Evolutionary conservation across 2,797 vertebrate species (phyloP), one percentile per base, ranked within the genome.

Genomic region (Tapirus indicus): DNA sequence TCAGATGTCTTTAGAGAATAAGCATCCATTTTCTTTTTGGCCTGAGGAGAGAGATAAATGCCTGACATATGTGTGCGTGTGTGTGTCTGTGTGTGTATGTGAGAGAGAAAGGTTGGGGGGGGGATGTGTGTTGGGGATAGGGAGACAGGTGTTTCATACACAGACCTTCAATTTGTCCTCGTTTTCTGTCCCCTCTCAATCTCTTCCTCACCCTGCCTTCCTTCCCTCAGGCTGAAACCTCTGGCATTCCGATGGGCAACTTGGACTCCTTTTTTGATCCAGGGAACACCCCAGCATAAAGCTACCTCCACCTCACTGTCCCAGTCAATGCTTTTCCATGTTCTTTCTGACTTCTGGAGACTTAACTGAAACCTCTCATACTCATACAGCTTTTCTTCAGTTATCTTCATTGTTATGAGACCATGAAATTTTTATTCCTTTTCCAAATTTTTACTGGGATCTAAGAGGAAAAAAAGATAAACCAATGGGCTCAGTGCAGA

Each of bases 381-480:
- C 18, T 38, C 10, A 0, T 35, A 25, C 38, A 72, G 69, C 20
- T 79, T 72, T 93, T 74, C 47, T 92, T 77, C 17, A 83, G 0
- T 64, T 83, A n/a, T 56, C 92, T 83, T 96, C 41, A 38, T 32
- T 69, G 38, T n/a, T 93, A 25, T 91, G 41, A 97, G 49, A 95
- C 82, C 60, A 87, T 71, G 60, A 64, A 10, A 25, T 71, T 94
- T 66, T 79, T 18, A 62, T 68, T 92, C 47, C 41, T 86, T 93
- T 72, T 80, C 83, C 29, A 83, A 47, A 35, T 84, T 93, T 94
- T 93, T 58, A 91, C 27, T 86, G 75, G 58, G 58, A 60, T 89
- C 54, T 77, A 80, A 69, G 60, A 77, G 7, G 10, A 72, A n/a
- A 80, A 38, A 71, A 38, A 72, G 29, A 96, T 71, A 71, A 96